Percentiles rank a stretch among this genome's conserved stretches.
Evolutionary conservation across 92 coral and sea anemone species (phyloP).

Genomic region (Zoanthus gigantus): DNA sequence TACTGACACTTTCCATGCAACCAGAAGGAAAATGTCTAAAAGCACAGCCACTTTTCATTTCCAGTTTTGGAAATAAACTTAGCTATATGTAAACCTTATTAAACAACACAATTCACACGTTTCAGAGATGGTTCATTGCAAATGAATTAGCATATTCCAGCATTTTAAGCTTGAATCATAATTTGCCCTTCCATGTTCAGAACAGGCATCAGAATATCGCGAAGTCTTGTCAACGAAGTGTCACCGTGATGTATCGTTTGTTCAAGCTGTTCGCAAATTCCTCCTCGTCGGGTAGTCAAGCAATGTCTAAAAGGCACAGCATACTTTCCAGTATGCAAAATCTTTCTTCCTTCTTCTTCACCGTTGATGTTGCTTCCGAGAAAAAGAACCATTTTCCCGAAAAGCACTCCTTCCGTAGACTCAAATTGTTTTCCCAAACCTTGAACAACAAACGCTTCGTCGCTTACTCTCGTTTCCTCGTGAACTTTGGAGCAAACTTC

Average conservation of each 20-base stretch:
- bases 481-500: background rate
- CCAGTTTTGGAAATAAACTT: background rate
- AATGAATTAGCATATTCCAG: background rate
- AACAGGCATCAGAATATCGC: constrained; percentile 48
- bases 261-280: constrained; percentile 40
- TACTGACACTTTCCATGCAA: background rate
- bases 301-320: constrained; percentile 42
- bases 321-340: constrained; percentile 25
- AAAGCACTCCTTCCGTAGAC: constrained; percentile 34
- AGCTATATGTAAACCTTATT: background rate
- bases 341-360: constrained; percentile 15
- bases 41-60: background rate
- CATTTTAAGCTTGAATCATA: constrained; percentile 10
- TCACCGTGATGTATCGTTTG: constrained; percentile 39
- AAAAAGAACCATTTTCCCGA: constrained; percentile 50
- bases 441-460: constrained; percentile 35
- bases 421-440: constrained; percentile 42
- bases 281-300: constrained; percentile 38
- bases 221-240: constrained; percentile 40
- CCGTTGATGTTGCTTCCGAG: constrained; percentile 35
- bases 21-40: background rate
- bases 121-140: background rate
- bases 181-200: constrained; percentile 43
- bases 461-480: background rate
- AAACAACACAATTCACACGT: background rate